Base-by-base conservation (phyloP, 1,140 invertebrate species). In the Calosoma granatense region DNA sequence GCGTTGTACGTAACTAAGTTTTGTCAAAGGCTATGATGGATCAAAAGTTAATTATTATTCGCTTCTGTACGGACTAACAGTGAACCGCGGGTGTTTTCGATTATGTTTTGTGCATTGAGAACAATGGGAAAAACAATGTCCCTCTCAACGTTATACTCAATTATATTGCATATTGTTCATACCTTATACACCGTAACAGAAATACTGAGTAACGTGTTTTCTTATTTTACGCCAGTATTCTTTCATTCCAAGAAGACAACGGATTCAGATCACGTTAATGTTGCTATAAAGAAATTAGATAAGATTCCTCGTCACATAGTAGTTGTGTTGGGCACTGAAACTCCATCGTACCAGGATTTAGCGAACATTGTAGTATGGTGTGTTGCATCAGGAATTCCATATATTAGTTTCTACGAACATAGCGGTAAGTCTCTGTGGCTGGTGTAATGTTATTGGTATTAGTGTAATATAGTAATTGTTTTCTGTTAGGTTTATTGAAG, bases 391-490 rank as follows among this genome's bases (percentile, higher is more conserved):
- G 79, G 79, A 62, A 79, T 87, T 62, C 73, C 79, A 43, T 82
- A 77, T 69, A 68, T 87, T 62, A 86, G 80, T 65, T 84, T 87
- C 64, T 82, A 85, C 67, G 84, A 86, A 71, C 70, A 78, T 64
- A 77, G 78, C 74, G 84, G 85, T 86, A 78, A 73, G 61, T n/a
- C n/a, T n/a, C n/a, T n/a, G n/a, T n/a, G n/a, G n/a, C n/a, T n/a
- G n/a, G n/a, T n/a, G n/a, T n/a, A n/a, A n/a, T n/a, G n/a, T n/a
- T n/a, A n/a, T n/a, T n/a, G n/a, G n/a, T n/a, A n/a, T n/a, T n/a
- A n/a, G 56, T 21, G n/a, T n/a, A 51, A 52, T 14, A 26, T 60
- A n/a, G n/a, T 26, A 26, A 41, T 53, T 61, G 39, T 58, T 59
- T 57, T 62, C 53, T 63, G 63, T 53, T 69, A 85, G 83, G 81